Base-by-base conservation (phyloP, 2,888 invertebrate genomes). In the Dryobotodes eremita region DNA sequence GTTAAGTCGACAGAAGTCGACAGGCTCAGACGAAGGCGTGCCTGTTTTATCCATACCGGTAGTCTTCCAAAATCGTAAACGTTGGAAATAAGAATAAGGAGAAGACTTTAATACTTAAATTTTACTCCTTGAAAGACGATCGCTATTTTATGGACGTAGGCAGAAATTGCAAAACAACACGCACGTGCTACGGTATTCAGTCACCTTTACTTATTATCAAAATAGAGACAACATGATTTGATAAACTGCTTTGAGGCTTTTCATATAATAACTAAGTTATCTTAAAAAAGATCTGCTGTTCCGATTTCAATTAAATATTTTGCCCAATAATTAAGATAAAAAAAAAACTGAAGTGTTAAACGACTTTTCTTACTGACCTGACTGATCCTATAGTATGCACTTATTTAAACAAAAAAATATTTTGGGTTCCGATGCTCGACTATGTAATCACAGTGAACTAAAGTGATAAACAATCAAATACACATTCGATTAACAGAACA, bases 381-480 rank as follows among this genome's bases (percentile, higher is more conserved):
- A 4, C 20, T 50, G 20, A 13, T 23, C 13, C 68, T 26, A 31
- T 26, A 11, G 31, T 20, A 31, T 31, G 26, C 31, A 31, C 20
- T 36, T 23, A 62, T 31, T 17, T 11, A 61, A 61, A 61, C 31
- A 61, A 20, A 48, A 20, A 10, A 0, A 23, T 69, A 6, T 53
- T 53, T 6, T 55, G 23, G 17, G 17, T 48, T 70, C 42, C 31
- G 55, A 31, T 71, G 57, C 15, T 55, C 42, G 36, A 57, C 50
- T 57, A 69, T 5, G 10, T 65, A 55, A 59, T 57, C 31, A 59
- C 65, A 50, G 31, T 31, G 17, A 50, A 31, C 50, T 31, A 65
- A 71, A 78, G 55, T n/a, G 80, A 71, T 81, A 80, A 81, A 77
- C 61, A 62, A 62, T 77, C 26, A 53, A 65, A 42, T 48, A 77